A percentile compares a stretch with the other conserved stretches of the same genome.
Conservation (phyloP, 2,113 vertebrate genomes). For the Apodemus sylvaticus region DNA sequence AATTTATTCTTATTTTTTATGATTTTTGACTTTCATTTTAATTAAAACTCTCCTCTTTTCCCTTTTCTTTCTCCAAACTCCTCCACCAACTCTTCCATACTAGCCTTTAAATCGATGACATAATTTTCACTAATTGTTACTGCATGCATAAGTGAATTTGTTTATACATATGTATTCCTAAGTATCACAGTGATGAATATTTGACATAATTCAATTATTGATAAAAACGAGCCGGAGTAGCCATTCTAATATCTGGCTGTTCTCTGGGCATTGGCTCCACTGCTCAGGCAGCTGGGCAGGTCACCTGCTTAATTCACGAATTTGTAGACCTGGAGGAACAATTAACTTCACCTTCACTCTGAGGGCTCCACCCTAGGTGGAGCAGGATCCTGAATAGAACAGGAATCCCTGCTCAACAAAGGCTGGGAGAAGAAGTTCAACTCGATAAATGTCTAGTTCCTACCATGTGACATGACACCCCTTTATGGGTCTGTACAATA, state of each 20-base stretch:
- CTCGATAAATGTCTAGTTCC: not conserved
- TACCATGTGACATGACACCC: too few relatives aligned
- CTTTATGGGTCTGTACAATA: too few relatives aligned
- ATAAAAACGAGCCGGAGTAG: too few relatives aligned
- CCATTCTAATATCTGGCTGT: not conserved
- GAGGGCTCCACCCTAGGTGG: too few relatives aligned
- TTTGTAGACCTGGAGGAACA: too few relatives aligned
- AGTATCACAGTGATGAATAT: not conserved
- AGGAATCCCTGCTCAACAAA: too few relatives aligned
- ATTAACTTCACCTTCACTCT: too few relatives aligned
- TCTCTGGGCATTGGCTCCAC: too few relatives aligned
- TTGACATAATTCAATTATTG: not conserved
- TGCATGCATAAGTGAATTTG: not conserved
- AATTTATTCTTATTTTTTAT: not conserved
- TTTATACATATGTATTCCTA: not conserved
- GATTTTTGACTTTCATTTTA: not conserved
- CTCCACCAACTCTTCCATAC: not conserved
- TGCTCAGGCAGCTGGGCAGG: too few relatives aligned
- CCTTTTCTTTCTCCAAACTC: not conserved
- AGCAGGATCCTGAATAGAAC: too few relatives aligned
- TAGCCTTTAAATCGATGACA: not conserved
- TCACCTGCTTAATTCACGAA: too few relatives aligned
- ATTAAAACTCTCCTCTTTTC: not conserved
- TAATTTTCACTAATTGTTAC: not conserved
- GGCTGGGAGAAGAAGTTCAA: too few relatives aligned